A percentile compares a stretch with the other conserved stretches of the same genome.
Evolutionary conservation across 2,888 invertebrate genomes (phyloP).

Genomic region (Aspidiotus destructor): DNA sequence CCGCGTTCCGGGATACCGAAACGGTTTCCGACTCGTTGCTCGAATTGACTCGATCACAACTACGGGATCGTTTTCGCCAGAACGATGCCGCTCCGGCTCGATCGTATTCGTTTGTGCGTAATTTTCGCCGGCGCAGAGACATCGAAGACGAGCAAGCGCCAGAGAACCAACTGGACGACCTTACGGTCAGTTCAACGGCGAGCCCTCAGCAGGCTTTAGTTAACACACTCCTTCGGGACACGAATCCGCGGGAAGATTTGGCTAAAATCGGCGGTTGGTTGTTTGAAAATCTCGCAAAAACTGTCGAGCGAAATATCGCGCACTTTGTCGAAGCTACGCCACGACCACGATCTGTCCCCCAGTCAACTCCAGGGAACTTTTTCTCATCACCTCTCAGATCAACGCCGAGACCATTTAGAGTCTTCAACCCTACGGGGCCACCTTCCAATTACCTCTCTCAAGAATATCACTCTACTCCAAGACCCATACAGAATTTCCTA

Average conservation of each 20-base stretch:
- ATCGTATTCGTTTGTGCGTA: not conserved
- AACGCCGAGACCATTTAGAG: no score
- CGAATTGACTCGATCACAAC: no score
- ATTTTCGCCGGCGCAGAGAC: not conserved
- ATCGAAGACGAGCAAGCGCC: conserved; percentile 20
- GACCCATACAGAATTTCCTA: no score
- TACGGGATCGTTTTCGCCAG: not conserved
- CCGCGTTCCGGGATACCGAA: no score
- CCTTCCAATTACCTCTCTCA: no score
- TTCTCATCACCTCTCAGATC: no score
- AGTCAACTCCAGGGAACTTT: no score
- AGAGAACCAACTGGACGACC: conserved; percentile 12
- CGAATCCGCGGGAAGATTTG: conserved; percentile 13
- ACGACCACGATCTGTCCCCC: no score
- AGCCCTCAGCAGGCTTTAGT: conserved; percentile 1
- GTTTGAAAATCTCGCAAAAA: conserved; percentile 8
- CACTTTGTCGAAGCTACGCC: not conserved
- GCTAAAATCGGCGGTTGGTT: conserved; percentile 22
- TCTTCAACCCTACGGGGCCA: no score
- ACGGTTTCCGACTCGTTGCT: no score
- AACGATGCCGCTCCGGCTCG: not conserved
- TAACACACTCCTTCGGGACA: conserved; percentile 2
- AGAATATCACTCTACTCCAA: no score
- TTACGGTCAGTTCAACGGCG: conserved; percentile 14
- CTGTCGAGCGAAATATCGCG: conserved; percentile 11